Evolutionary conservation across 2,888 invertebrate genomes (phyloP).

Genomic region (Lycocerus yunnanus): DNA sequence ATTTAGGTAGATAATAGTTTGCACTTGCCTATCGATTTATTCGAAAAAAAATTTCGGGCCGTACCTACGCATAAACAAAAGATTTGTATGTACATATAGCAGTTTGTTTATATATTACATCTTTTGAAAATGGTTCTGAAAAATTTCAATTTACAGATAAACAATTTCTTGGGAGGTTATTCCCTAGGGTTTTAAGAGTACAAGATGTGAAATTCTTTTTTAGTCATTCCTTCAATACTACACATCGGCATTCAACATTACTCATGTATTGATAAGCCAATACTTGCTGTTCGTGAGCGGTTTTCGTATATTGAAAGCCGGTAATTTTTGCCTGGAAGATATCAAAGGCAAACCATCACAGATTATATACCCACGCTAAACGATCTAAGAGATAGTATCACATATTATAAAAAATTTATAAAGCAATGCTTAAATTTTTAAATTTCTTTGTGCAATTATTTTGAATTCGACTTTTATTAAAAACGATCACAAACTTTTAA

Average conservation of each 20-base stretch:
- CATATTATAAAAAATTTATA: neutral
- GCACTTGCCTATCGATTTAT: no score
- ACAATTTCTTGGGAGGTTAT: neutral
- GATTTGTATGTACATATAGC: no score
- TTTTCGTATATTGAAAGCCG: neutral
- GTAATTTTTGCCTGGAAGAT: neutral
- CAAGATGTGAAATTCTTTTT: neutral
- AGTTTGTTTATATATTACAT: no score
- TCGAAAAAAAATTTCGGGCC: no score
- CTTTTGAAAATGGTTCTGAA: neutral
- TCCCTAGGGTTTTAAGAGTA: no score
- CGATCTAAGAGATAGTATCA: neutral
- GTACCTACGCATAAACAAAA: no score
- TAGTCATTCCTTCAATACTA: neutral
- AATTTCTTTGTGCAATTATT: neutral
- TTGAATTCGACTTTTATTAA: neutral
- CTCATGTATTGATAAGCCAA: neutral
- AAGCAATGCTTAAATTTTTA: neutral
- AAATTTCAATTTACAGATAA: neutral
- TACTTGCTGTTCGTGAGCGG: neutral
- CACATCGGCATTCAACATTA: neutral
- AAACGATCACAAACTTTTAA: neutral
- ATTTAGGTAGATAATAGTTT: no score
- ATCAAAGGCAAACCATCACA: neutral
- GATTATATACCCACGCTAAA: neutral